These are phyloP conservation scores for Alectura lathami DNA, from an alignment of 2,113 vertebrate genomes.

Conservation along the genomic window DNA sequence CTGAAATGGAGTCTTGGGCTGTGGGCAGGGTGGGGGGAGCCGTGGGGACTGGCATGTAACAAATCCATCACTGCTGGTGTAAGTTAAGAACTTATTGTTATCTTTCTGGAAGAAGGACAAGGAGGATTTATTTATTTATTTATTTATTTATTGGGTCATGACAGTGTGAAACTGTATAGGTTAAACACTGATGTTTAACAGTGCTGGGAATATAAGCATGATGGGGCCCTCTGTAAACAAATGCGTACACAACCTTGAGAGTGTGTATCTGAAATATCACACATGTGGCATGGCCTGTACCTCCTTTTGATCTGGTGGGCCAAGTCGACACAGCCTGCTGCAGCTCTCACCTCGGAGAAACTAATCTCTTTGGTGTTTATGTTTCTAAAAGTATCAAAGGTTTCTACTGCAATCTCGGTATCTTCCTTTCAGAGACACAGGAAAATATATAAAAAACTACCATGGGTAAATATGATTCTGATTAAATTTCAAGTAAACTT, in stretches of 20 bases:
- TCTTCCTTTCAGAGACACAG: neutral
- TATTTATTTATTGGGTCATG: neutral
- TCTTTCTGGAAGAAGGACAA: neutral
- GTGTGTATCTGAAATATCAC: neutral
- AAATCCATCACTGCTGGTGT: neutral
- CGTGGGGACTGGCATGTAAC: neutral
- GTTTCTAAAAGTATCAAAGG: neutral
- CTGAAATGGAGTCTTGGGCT: neutral
- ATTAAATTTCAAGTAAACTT: neutral
- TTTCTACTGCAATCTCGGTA: neutral
- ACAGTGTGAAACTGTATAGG: neutral
- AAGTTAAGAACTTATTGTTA: neutral
- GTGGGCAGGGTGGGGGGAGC: accelerated
- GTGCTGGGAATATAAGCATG: no score
- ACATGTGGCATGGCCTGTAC: accelerated
- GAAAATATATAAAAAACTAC: neutral
- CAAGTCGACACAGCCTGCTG: neutral
- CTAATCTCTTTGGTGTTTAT: accelerated
- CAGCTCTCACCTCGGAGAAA: neutral
- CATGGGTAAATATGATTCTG: neutral
- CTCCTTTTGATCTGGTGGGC: neutral
- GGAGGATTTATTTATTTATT: neutral
- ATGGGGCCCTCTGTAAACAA: neutral
- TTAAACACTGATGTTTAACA: neutral
- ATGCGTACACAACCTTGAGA: neutral